Percentiles rank a stretch among this genome's conserved stretches.
These are phyloP conservation scores for Bicyclus anynana DNA, from an alignment of 1,140 invertebrate genomes.

Conservation along the genomic window DNA sequence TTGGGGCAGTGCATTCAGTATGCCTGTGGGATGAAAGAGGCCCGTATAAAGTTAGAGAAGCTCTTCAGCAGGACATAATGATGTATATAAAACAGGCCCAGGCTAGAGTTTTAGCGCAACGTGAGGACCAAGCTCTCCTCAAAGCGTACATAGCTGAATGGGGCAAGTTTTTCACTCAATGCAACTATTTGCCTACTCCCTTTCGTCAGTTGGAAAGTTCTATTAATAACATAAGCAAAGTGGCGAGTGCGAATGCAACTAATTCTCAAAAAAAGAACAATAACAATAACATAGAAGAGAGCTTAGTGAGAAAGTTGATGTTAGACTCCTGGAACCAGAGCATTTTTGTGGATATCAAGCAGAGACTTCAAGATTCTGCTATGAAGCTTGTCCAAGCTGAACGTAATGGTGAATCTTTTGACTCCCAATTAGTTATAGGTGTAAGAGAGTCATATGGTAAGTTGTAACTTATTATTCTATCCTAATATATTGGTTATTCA, in stretches of 20 bases:
- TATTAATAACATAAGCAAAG: constrained; percentile 77
- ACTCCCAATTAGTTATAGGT: constrained; percentile 97
- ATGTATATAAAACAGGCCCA: constrained; percentile 97
- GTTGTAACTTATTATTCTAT: neutral
- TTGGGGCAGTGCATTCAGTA: constrained; percentile 95
- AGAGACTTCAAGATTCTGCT: constrained; percentile 95
- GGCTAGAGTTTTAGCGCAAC: constrained; percentile 90
- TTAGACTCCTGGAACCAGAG: constrained; percentile 98
- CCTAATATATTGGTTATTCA: neutral
- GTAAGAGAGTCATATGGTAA: constrained; percentile 96
- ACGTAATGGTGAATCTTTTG: constrained; percentile 97
- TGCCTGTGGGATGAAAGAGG: constrained; percentile 98
- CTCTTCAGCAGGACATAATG: constrained; percentile 94
- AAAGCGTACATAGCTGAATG: constrained; percentile 98
- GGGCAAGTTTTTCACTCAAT: constrained; percentile 98
- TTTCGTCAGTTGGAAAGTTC: constrained; percentile 95
- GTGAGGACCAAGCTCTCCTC: constrained; percentile 95
- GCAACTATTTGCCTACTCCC: constrained; percentile 96
- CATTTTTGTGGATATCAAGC: constrained; percentile 97
- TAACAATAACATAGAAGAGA: constrained; percentile 89
- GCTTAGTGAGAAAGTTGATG: constrained; percentile 96
- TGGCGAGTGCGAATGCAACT: constrained; percentile 58
- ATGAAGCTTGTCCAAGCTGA: constrained; percentile 98
- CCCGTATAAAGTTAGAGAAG: constrained; percentile 88
- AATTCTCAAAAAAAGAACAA: constrained; percentile 83